Percentiles rank a stretch among this genome's conserved stretches.
Conservation (phyloP, 2,113 vertebrate species). For the Amblyornis subalaris region DNA sequence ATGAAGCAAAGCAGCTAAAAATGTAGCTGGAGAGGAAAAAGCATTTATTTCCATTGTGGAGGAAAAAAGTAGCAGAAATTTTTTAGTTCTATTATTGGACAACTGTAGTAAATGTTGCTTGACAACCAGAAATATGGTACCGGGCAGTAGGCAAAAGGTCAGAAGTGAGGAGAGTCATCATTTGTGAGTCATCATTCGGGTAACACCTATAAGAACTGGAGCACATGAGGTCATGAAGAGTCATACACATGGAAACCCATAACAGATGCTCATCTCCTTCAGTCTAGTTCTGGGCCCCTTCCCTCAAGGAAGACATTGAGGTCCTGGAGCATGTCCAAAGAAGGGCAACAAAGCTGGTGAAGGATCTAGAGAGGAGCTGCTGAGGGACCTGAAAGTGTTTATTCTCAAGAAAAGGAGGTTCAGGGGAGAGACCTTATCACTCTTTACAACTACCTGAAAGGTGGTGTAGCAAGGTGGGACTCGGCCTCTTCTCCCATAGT, state of each 20-base stretch:
- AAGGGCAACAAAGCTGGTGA: background rate
- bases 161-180: background rate
- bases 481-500: background rate
- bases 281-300: background rate
- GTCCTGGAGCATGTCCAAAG: background rate
- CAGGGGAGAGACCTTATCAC: background rate
- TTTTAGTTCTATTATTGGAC: background rate
- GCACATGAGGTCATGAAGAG: background rate
- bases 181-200: background rate
- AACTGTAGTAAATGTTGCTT: background rate
- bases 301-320: background rate
- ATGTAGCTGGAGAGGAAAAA: background rate
- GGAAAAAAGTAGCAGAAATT: background rate
- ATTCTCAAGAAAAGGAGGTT: background rate
- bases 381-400: background rate
- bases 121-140: background rate
- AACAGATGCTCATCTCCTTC: background rate
- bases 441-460: background rate
- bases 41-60: background rate
- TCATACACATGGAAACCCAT: background rate
- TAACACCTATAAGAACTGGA: background rate
- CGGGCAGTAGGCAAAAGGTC: background rate
- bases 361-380: background rate
- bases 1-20: background rate
- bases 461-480: too few species aligned